A percentile compares a stretch with the other conserved stretches of the same genome.
These are phyloP conservation scores for Anaspis maculata DNA, from an alignment of 2,888 invertebrate genomes.

Conservation along the genomic window DNA sequence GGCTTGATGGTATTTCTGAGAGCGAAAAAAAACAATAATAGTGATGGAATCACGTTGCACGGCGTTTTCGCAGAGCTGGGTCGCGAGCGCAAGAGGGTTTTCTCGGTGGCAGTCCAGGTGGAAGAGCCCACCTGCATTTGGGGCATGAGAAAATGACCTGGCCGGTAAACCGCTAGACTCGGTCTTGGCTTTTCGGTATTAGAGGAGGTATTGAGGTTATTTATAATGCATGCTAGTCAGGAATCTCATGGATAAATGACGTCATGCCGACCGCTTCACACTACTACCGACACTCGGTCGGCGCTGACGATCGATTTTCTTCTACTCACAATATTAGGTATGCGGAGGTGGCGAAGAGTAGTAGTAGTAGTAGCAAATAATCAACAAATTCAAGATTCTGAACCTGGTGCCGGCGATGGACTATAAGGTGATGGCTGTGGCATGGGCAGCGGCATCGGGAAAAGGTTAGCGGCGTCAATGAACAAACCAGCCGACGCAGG, in stretches of 20 bases:
- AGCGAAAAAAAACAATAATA: no score
- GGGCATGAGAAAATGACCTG: constrained; percentile 7
- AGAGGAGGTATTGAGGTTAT: constrained; percentile 28
- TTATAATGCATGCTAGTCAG: constrained; percentile 36
- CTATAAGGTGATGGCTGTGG: no score
- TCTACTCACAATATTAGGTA: constrained; percentile 25
- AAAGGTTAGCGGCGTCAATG: no score
- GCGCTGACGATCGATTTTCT: constrained; percentile 33
- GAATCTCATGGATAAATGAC: constrained; percentile 38
- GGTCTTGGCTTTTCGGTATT: constrained; percentile 11
- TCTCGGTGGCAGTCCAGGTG: neutral
- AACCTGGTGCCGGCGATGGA: no score
- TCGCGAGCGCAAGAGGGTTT: neutral
- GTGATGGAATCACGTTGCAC: no score
- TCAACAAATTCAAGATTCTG: constrained; percentile 2
- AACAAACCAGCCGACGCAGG: neutral
- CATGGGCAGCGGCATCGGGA: no score
- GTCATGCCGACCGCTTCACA: constrained; percentile 29
- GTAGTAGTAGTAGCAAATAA: constrained; percentile 11
- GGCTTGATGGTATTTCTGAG: no score
- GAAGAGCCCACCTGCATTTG: constrained; percentile 10
- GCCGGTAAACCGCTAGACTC: constrained; percentile 7
- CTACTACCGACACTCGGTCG: constrained; percentile 26
- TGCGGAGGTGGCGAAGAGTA: no score
- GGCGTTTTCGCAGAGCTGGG: no score